Evolutionary conservation across 2,113 vertebrate genomes (phyloP).

Genomic region (Microtus oregoni): DNA sequence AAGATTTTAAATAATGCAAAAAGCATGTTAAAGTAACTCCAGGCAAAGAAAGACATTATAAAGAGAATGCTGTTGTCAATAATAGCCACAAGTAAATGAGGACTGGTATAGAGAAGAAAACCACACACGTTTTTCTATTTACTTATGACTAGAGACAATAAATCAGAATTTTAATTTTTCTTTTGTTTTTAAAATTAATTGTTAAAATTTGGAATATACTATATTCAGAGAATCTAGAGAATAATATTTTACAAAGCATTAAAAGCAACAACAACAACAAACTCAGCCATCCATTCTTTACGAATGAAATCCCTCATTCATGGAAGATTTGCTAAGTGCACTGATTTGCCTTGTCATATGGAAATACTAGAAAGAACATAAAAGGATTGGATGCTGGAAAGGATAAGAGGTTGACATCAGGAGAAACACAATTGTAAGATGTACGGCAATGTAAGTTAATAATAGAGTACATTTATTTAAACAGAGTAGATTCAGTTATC

Average conservation of each 20-base stretch:
- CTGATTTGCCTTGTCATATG: slow-evolving; percentile 9
- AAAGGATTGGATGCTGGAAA: background rate
- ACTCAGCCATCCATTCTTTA: background rate
- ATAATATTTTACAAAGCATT: slow-evolving; percentile 27
- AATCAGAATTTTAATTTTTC: slow-evolving; percentile 10
- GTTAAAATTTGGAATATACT: slow-evolving; percentile 22
- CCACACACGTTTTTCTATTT: background rate
- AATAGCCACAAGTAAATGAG: background rate
- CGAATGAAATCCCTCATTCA: slow-evolving; percentile 56
- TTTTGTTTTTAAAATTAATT: slow-evolving; percentile 53
- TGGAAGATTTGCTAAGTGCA: background rate
- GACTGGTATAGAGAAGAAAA: background rate
- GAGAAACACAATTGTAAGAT: background rate
- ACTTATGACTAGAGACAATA: background rate
- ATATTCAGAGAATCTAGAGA: background rate
- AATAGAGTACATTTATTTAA: background rate
- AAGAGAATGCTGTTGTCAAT: background rate
- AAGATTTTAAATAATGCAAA: slow-evolving; percentile 61
- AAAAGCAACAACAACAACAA: background rate
- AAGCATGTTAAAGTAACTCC: slow-evolving; percentile 37
- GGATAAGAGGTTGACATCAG: background rate
- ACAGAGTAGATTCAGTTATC: background rate
- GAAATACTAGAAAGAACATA: background rate
- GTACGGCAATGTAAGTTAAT: background rate
- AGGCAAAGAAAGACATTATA: slow-evolving; percentile 25